phyloP scores from a whole-genome alignment of 2,888 invertebrate species.

The Cinara cedri region DNA sequence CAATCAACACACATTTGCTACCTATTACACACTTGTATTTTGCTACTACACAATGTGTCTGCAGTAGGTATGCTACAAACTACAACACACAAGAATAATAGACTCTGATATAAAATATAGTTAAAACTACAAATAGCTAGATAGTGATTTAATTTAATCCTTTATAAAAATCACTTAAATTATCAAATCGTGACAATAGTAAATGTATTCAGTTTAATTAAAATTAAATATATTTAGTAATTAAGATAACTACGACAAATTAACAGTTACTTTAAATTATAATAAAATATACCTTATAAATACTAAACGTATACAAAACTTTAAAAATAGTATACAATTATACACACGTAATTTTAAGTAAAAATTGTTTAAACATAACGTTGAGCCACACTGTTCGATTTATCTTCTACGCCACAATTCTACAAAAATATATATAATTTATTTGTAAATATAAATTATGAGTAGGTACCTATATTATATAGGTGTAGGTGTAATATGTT shows the following conservation, averaged over 20 bases:
- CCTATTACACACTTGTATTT: too few relatives aligned
- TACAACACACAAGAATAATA: too few relatives aligned
- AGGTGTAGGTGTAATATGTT: neutral
- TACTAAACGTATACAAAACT: neutral
- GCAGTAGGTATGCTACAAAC: too few relatives aligned
- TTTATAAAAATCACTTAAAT: too few relatives aligned
- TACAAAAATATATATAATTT: conserved; percentile 2
- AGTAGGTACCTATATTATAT: neutral
- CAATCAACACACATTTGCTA: too few relatives aligned
- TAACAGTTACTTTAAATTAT: conserved; percentile 20
- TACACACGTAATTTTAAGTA: neutral
- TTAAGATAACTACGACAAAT: conserved; percentile 14
- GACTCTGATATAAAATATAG: too few relatives aligned
- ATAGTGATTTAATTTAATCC: too few relatives aligned
- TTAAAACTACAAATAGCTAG: too few relatives aligned
- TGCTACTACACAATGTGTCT: too few relatives aligned
- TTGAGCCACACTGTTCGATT: neutral
- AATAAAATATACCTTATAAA: neutral
- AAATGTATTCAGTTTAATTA: too few relatives aligned
- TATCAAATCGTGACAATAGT: too few relatives aligned
- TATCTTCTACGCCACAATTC: conserved; percentile 38
- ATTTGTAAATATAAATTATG: too few relatives aligned
- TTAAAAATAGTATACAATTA: conserved; percentile 4
- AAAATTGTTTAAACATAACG: conserved; percentile 12
- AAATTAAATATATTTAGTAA: neutral